Evolutionary conservation across 2,113 vertebrate genomes (phyloP).

Genomic region (Athene noctua): DNA sequence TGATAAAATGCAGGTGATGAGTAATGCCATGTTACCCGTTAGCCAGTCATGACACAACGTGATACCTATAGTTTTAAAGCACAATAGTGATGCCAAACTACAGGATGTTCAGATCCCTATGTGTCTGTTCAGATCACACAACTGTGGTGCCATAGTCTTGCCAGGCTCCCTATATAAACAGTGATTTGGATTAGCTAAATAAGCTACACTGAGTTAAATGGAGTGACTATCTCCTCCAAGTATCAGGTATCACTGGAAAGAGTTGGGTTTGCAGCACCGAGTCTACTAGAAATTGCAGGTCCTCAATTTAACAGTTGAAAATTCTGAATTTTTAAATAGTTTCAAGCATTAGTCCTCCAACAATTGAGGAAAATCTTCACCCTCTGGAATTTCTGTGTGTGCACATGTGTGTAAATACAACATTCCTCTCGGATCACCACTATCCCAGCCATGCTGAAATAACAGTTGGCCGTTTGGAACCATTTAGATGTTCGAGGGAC

Average conservation of each 20-base stretch:
- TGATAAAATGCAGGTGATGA: background rate
- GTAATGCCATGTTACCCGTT: background rate
- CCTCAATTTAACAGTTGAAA: background rate
- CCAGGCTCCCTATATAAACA: background rate
- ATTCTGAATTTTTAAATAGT: background rate
- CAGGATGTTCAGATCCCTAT: background rate
- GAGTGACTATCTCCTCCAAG: background rate
- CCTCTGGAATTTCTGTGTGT: background rate
- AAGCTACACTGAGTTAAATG: background rate
- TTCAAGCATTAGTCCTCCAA: background rate
- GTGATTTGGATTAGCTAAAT: background rate
- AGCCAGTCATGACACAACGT: background rate
- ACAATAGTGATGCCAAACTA: background rate
- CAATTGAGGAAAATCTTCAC: background rate
- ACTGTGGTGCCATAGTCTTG: rapidly evolving
- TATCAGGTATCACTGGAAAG: background rate
- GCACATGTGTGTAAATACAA: background rate
- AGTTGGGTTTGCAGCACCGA: background rate
- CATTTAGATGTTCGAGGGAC: background rate
- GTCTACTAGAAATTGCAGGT: background rate
- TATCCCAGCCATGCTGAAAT: background rate
- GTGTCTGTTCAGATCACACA: background rate
- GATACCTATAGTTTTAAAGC: background rate
- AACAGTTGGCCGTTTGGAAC: background rate
- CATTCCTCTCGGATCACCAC: background rate